phyloP scores from a whole-genome alignment of 2,888 invertebrate genomes.

The Prosopocoilus inquinatus region DNA sequence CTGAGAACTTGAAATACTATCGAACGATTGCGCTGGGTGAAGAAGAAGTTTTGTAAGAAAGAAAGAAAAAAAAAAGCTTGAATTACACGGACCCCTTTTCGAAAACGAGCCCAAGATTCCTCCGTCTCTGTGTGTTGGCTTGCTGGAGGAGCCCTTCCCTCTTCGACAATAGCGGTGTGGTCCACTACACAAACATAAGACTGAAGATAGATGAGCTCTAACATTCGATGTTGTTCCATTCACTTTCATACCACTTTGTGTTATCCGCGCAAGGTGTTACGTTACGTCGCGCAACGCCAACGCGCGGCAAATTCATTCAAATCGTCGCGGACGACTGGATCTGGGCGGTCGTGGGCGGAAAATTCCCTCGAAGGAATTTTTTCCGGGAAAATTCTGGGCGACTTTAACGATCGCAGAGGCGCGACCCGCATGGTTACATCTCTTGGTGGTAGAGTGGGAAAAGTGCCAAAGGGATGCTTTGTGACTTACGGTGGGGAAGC shows the following conservation, averaged over 20 bases:
- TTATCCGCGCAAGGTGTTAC: constrained; percentile 11
- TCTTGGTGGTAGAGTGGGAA: constrained; percentile 5
- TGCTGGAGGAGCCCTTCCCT: constrained; percentile 1
- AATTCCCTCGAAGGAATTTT: neutral
- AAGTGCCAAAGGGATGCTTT: constrained; percentile 18
- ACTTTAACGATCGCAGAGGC: too few species aligned
- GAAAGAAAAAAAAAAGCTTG: too few species aligned
- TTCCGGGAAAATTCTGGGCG: too few species aligned
- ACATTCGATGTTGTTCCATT: constrained; percentile 37
- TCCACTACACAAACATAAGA: constrained; percentile 49
- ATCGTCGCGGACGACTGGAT: neutral
- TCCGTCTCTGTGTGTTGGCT: neutral
- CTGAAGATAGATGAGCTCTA: constrained; percentile 46
- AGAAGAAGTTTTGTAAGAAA: too few species aligned
- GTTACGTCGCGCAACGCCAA: too few species aligned
- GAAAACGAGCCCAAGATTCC: too few species aligned
- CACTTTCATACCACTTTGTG: constrained; percentile 31
- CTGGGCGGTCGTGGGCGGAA: neutral
- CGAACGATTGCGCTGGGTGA: too few species aligned
- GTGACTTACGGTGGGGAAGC: constrained; percentile 19
- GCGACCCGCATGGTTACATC: neutral
- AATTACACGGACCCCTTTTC: too few species aligned
- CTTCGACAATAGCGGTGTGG: constrained; percentile 43
- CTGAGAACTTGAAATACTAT: too few species aligned
- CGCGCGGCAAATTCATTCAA: neutral